Evolutionary conservation across 2,888 invertebrate species (phyloP).

Genomic region (Ophion obscuratus): DNA sequence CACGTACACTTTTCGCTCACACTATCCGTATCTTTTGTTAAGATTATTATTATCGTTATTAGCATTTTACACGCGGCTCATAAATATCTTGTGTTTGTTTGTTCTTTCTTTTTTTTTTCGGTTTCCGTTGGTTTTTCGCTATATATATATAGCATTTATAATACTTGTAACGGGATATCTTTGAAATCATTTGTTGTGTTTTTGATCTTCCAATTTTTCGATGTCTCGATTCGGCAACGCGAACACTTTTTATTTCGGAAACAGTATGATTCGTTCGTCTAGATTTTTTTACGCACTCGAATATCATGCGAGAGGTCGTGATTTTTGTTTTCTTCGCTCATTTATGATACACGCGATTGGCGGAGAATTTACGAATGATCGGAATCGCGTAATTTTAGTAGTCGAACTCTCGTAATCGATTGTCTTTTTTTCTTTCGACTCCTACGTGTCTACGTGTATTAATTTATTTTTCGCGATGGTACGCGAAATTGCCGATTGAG

Average conservation of each 20-base stretch:
- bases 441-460: neutral
- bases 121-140: slow-evolving; percentile 6
- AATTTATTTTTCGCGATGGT: neutral
- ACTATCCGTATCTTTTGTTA: neutral
- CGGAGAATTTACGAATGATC: slow-evolving; percentile 1
- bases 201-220: slow-evolving; percentile 35
- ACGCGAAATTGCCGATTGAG: slow-evolving; percentile 11
- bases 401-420: slow-evolving; percentile 37
- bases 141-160: slow-evolving; percentile 1
- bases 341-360: neutral
- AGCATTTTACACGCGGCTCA: slow-evolving; percentile 27
- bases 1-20: slow-evolving; percentile 28
- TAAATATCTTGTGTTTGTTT: neutral
- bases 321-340: neutral
- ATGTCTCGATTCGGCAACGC: slow-evolving; percentile 35
- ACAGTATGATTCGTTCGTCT: neutral
- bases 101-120: neutral
- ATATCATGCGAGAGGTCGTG: neutral
- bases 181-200: slow-evolving; percentile 16
- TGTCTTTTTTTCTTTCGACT: neutral
- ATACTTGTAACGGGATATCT: slow-evolving; percentile 28
- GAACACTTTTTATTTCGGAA: slow-evolving; percentile 1
- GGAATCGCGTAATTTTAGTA: neutral
- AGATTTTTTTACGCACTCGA: neutral
- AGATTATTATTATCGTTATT: slow-evolving; percentile 22